Conservation (phyloP, 2,113 vertebrate genomes). For the Siniperca knerii region DNA sequence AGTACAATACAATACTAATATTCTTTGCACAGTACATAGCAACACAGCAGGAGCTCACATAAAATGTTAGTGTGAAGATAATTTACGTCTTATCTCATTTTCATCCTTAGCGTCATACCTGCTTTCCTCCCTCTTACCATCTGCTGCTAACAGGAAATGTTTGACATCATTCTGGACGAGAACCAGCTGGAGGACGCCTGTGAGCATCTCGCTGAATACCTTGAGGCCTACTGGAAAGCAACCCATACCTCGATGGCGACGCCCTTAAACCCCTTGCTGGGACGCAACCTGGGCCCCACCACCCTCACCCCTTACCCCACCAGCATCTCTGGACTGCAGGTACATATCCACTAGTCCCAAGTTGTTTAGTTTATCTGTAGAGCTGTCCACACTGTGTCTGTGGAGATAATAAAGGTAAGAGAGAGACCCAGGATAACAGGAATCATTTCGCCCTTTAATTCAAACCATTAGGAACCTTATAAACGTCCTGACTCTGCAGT, state of each 20-base stretch:
- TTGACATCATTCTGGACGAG: slow-evolving; percentile 97
- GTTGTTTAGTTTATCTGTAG: background rate
- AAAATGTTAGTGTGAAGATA: background rate
- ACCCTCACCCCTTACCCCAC: slow-evolving; percentile 93
- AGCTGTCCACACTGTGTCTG: background rate
- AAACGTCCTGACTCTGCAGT: background rate
- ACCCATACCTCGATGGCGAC: slow-evolving; percentile 96
- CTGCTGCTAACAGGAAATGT: slow-evolving; percentile 88
- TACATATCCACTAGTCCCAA: slow-evolving; percentile 68
- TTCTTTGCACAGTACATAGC: background rate
- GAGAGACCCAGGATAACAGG: background rate
- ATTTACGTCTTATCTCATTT: background rate
- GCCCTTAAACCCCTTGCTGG: slow-evolving; percentile 94
- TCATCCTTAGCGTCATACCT: background rate
- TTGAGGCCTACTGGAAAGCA: slow-evolving; percentile 98
- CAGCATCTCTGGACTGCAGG: slow-evolving; percentile 97
- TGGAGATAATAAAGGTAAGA: background rate
- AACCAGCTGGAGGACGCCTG: slow-evolving; percentile 96
- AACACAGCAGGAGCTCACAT: background rate
- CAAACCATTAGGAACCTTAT: background rate
- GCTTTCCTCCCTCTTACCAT: slow-evolving; percentile 9
- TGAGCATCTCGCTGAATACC: slow-evolving; percentile 93
- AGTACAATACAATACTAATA: background rate
- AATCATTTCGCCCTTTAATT: background rate
- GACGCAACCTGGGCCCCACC: slow-evolving; percentile 92